phyloP scores from a whole-genome alignment of 2,113 vertebrate species.

The Eclectus roratus region DNA sequence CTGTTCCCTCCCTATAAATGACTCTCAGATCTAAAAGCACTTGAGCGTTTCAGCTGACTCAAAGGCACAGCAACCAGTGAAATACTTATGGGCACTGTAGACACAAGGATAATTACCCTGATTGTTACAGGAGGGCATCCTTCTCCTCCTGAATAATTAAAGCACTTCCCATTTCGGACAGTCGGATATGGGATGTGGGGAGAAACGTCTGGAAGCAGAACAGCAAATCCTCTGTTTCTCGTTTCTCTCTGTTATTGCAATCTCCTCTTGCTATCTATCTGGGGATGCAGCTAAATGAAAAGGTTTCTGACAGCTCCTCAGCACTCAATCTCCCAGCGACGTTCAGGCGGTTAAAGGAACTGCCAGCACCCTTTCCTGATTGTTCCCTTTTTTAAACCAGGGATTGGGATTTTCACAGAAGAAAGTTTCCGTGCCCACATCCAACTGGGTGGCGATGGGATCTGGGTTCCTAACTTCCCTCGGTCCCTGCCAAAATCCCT shows the following conservation, averaged over 20 bases:
- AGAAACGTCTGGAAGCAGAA: not conserved
- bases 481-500: not conserved
- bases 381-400: not conserved
- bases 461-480: not conserved
- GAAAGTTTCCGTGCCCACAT: not conserved
- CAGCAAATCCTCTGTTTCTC: not conserved
- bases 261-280: not conserved
- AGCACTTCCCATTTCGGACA: not conserved
- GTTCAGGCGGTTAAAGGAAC: not conserved
- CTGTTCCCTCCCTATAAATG: accelerated
- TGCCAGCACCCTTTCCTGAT: not conserved
- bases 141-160: not conserved
- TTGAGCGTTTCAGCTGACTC: accelerated
- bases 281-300: not conserved
- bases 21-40: not conserved
- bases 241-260: not conserved
- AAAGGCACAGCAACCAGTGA: not conserved
- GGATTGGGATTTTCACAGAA: not conserved
- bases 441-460: not conserved
- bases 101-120: not conserved
- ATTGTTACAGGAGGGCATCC: not conserved
- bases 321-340: not conserved
- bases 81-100: not conserved
- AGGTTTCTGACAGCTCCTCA: slow-evolving; percentile 11
- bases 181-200: not conserved